Base-by-base conservation (phyloP, 2,888 invertebrate genomes). In the Quadriops clusia region DNA sequence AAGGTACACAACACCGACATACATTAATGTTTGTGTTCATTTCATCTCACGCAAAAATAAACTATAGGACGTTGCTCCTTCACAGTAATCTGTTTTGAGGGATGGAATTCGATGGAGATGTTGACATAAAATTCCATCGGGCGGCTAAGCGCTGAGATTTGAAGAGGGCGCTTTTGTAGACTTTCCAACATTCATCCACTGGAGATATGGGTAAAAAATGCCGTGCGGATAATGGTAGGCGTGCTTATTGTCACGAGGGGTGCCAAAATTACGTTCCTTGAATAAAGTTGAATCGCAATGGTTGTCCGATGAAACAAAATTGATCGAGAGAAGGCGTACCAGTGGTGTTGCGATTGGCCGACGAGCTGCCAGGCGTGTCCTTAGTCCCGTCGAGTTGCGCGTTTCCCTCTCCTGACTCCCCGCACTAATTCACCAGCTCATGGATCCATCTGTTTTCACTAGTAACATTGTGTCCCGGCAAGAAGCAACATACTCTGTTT, bases 401-500 rank as follows among this genome's bases (percentile, higher is more conserved):
- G 56, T 58, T 25, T 32, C 28, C 17, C 21, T 13, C 23, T 16
- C 24, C 6, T 15, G 13, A 22, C 16, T 22, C 21, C 34, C 22
- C 32, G 42, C 46, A 47, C 53, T 49, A 51, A 51, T 62, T 67
- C 63, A 60, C 61, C 40, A 39, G 49, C 45, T 46, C 51, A 37
- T 37, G 42, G 41, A 35, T 33, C 43, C 40, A 34, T 39, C 40
- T 64, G 64, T 65, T 64, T 64, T 64, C 61, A 60, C 53, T 62
- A 61, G 61, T 62, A 60, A 61, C 61, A 61, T 59, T 59, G 59
- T 53, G 58, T 56, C 62, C 55, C 58, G 56, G 56, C 55, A 48
- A 61, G 62, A 60, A 63, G 63, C 61, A 59, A 63, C 62, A 61
- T 60, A 57, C 56, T 51, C 57, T 67, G 66, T 67, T 66, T 67